Evolutionary conservation across 2,113 vertebrate genomes (phyloP), one percentile per base, ranked within the genome.

Genomic region (Vireo altiloquus): DNA sequence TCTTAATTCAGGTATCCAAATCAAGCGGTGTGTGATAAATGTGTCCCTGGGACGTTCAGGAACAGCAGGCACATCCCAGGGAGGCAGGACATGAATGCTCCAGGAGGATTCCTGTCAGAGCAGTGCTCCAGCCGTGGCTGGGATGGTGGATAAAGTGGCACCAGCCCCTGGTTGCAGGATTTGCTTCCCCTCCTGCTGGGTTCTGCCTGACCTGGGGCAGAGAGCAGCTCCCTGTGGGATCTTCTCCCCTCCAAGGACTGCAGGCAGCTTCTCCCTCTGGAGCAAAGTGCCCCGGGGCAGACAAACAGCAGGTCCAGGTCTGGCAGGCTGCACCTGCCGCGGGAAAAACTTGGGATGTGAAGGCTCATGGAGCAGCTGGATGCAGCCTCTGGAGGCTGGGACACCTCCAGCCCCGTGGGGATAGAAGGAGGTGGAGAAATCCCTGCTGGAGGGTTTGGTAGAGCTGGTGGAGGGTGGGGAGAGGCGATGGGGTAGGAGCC

Each of bases 61-160:
- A 35, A 20, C 0, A 37, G 56, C 66, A 42, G 77, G 44, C 23
- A 22, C 40, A 11, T 56, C 33, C 56, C 74, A n/a, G 56, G 33
- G 61, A 54, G 49, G 22, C 28, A 18, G 1, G 1, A 5, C 5
- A 3, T 1, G 30, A 27, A 42, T 12, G 39, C 39, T 39, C 39
- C n/a, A n/a, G n/a, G n/a, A n/a, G n/a, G n/a, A n/a, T n/a, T n/a
- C n/a, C n/a, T n/a, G n/a, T n/a, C n/a, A 64, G 31, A 7, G 4
- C 4, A 6, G 20, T 20, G 9, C 19, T 37, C 25, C 18, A 39
- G 13, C 27, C 11, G 5, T 3, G 47, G 7, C 30, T 18, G 40
- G 40, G n/a, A 24, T 1, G 1, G 18, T 10, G 23, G 10, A 0
- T 7, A 4, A 52, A 13, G 66, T 1, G 17, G 21, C 15, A 2